Evolutionary conservation across 1,140 invertebrate species (phyloP), one percentile per base, ranked within the genome.

Genomic region (Lordiphosa collinella): DNA sequence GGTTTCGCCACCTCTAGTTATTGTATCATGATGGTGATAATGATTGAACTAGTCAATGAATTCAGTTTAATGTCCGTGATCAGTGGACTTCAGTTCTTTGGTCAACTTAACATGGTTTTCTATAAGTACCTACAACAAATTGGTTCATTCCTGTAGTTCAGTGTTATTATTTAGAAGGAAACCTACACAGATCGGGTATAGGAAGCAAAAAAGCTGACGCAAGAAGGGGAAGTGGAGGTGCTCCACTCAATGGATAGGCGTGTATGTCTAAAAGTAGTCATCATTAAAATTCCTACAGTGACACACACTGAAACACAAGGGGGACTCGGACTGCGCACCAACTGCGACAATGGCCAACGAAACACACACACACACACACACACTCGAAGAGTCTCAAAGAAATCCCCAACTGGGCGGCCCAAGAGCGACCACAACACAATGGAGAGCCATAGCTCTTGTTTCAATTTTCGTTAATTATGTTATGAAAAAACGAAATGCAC

Each of bases 261-360:
- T 80, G 76, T 80, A 80, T 82, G 76, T 80, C 76, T 80, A 80
- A 80, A 80, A 82, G 76, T 80, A 80, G 76, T 80, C 76, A 80
- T 80, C 76, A 80, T 80, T 80, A 80, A 80, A 80, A 80, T 80
- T 80, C 76, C 78, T 67, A 58, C 71, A 80, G 75, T 80, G 75
- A 82, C 76, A 82, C 76, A 76, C 63, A 53, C 12, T 47, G 4
- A 49, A 12, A 37, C 14, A 50, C 31, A 50, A 29, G 22, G 7
- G 32, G 22, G 31, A 44, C 10, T 13, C 8, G 14, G 13, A 4
- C 16, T 44, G 6, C 25, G 25, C 29, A 22, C 29, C 46, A 36
- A 48, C 48, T 49, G 64, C 64, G 64, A 63, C 64, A 67, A 68
- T 68, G 65, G 60, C 54, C 54, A 56, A 52, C 40, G n/a, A 51